Base-by-base conservation (phyloP, 2,113 vertebrate genomes). In the Athene cunicularia region DNA sequence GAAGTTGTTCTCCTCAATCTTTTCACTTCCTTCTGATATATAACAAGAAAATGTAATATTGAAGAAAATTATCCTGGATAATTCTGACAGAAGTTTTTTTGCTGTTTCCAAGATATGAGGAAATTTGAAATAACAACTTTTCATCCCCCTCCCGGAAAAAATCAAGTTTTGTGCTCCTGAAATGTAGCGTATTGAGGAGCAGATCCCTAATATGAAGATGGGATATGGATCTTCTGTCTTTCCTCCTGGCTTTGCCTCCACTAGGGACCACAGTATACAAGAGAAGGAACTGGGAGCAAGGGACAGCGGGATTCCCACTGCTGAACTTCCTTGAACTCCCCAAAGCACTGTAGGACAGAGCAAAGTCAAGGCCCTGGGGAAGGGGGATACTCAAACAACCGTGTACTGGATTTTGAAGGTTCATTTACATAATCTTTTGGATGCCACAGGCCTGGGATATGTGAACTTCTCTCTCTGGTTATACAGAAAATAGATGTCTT, bases 131-230 rank as follows among this genome's bases (percentile, higher is more conserved):
- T 23, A 92, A 88, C 12, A 92, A 56, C 32, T 88, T 83, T 62
- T 67, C 50, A 59, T 13, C 8, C 8, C 0, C 5, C 19, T 60
- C 27, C 79, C 27, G 43, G 56, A 70, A 56, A 37, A 49, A 66
- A 45, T 5, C 43, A n/a, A 58, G 16, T 4, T 35, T 28, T 66
- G 26, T 0, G 0, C 18, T 84, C 37, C 70, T 80, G 59, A 45
- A 56, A 47, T 5, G 45, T 4, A 5, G 12, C 1, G 6, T 7
- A 6, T 5, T 11, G 30, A 82, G 53, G 45, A 63, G 33, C 14
- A 45, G 56, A 75, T 33, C 68, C 30, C 41, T 27, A 21, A 5
- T 6, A 41, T 2, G 41, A 71, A 58, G 53, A 62, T 1, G 2
- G 47, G n/a, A 63, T 27, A n/a, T 32, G 37, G 27, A 59, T 28